Evolutionary conservation across 2,888 invertebrate genomes (phyloP), one percentile per base, ranked within the genome.

Genomic region (Drosophila meridionalis): DNA sequence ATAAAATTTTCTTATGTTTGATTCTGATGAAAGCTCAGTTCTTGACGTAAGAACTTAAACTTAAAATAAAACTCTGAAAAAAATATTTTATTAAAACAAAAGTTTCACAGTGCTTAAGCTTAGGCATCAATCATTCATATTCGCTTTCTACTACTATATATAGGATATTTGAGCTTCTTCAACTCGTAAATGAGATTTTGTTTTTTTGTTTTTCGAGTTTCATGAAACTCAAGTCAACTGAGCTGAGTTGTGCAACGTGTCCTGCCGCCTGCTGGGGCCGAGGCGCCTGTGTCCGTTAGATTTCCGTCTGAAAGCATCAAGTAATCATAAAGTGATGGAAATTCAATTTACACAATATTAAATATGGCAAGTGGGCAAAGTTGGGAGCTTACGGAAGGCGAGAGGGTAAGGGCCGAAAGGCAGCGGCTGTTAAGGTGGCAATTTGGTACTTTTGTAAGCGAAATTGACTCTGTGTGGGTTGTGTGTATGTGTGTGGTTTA

Each of bases 281-380:
- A 43, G 61, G 14, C 48, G 42, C 53, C 48, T 59, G 50, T 53
- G 72, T 62, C 61, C 64, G 69, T 76, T 73, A 78, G 69, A 72
- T 81, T 89, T 89, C 80, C 86, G 71, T 61, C 66, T 72, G 77
- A 89, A 75, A 74, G 87, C 85, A 67, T 77, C 67, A 89, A 88
- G 89, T 83, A 88, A 90, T 88, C 91, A 90, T 83, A 90, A 89
- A 90, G 89, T 89, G 87, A 88, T 89, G 89, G 90, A 90, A 89
- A 89, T 89, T 90, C 89, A 90, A 89, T 89, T 89, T 90, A 78
- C 86, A 90, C 91, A 80, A 83, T 81, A 90, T 90, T 88, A 90
- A 90, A 89, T 87, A 84, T 79, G 83, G 80, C 78, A 87, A 78
- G 65, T 65, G 74, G 69, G 66, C 52, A 52, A 55, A 53, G 69